Evolutionary conservation across 2,888 invertebrate genomes (phyloP).

Genomic region (Stramonita haemastoma): DNA sequence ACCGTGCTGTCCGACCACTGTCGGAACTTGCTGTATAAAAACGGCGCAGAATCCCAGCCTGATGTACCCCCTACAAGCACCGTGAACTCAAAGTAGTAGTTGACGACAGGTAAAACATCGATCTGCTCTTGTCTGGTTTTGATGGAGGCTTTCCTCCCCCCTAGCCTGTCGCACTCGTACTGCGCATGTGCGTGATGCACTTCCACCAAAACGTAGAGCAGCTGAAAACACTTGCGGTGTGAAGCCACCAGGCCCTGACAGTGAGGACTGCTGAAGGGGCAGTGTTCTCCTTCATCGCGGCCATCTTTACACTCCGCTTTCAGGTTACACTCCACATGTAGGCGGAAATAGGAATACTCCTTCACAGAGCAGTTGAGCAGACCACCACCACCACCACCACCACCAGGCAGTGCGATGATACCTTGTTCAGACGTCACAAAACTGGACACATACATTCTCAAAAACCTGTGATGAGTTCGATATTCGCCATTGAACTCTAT

Average conservation of each 20-base stretch:
- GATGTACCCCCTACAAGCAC: neutral
- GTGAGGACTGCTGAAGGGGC: neutral
- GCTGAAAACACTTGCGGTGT: neutral
- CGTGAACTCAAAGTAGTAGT: neutral
- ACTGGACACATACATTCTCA: neutral
- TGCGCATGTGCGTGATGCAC: too few relatives aligned
- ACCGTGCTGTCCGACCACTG: neutral
- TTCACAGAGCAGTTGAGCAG: conserved; percentile 10
- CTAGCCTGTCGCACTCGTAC: neutral
- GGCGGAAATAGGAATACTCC: neutral
- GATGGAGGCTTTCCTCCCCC: neutral
- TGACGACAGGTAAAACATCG: neutral
- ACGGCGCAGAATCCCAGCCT: neutral
- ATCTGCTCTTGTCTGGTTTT: neutral
- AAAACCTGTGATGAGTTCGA: neutral
- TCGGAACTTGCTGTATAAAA: neutral
- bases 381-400: neutral
- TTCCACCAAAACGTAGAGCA: neutral
- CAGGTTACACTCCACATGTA: conserved; percentile 33
- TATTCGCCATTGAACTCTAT: neutral
- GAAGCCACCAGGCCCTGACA: conserved; percentile 1
- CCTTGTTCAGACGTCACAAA: neutral
- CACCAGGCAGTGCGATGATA: neutral
- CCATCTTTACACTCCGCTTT: conserved; percentile 20
- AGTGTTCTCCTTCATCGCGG: conserved; percentile 22